phyloP scores from a whole-genome alignment of 2,113 vertebrate genomes.

The Campylorhamphus procurvoides region DNA sequence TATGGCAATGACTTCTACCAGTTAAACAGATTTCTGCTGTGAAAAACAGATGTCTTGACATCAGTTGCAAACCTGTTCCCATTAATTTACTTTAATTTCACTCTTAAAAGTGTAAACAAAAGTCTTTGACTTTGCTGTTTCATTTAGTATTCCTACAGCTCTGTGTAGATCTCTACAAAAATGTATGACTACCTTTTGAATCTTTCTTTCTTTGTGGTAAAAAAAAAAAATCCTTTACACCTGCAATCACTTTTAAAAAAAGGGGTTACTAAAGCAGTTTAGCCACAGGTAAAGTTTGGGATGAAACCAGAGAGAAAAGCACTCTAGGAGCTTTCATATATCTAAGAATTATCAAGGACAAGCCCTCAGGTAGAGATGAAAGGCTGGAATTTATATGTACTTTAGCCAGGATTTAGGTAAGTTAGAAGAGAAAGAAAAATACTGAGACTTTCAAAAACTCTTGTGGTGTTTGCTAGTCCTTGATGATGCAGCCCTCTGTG shows the following conservation, averaged over 20 bases:
- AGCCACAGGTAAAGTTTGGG: neutral
- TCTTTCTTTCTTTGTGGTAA: neutral
- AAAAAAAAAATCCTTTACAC: neutral
- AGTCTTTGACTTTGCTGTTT: neutral
- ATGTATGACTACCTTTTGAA: neutral
- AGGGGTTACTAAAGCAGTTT: neutral
- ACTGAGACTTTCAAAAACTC: neutral
- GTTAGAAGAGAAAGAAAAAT: neutral
- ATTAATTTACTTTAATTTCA: neutral
- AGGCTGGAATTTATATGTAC: neutral
- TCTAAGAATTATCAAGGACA: neutral
- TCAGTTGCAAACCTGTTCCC: neutral
- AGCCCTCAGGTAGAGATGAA: neutral
- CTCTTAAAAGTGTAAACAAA: neutral
- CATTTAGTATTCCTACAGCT: neutral
- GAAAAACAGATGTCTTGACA: slow-evolving; percentile 1
- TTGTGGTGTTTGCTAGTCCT: neutral
- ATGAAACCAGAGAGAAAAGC: neutral
- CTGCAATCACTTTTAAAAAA: neutral
- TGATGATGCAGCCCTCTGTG: neutral
- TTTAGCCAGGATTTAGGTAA: neutral
- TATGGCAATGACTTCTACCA: neutral
- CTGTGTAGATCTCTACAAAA: neutral
- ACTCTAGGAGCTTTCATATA: neutral
- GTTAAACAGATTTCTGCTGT: neutral